Evolutionary conservation across 2,888 invertebrate species (phyloP).

Genomic region (Oxystoma pomonae): DNA sequence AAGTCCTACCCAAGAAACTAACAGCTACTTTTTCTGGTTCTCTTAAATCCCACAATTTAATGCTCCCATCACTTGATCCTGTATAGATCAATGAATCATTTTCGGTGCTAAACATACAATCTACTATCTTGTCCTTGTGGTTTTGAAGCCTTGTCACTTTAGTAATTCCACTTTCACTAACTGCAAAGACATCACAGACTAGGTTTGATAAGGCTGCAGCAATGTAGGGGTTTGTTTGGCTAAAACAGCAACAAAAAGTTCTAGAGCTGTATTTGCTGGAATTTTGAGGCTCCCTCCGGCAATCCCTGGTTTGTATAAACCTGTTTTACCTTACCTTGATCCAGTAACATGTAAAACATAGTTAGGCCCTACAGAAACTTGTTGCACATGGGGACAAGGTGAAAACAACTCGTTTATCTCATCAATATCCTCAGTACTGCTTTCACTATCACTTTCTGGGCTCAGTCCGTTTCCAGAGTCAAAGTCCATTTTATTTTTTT

Average conservation of each 20-base stretch:
- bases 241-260: conserved; percentile 28
- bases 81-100: conserved; percentile 58
- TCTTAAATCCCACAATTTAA: conserved; percentile 63
- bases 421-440: conserved; percentile 11
- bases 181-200: conserved; percentile 50
- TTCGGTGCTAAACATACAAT: conserved; percentile 56
- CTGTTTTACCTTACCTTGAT: conserved; percentile 19
- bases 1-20: conserved; percentile 26
- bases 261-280: too few species aligned
- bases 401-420: conserved; percentile 19
- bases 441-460: conserved; percentile 4
- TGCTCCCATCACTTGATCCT: conserved; percentile 53
- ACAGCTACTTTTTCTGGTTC: conserved; percentile 44
- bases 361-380: conserved; percentile 12
- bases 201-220: conserved; percentile 51
- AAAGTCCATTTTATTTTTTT: conserved; percentile 11
- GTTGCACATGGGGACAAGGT: conserved; percentile 10
- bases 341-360: conserved; percentile 22
- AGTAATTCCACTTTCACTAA: conserved; percentile 44
- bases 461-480: conserved; percentile 2
- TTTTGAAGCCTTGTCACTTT: conserved; percentile 46
- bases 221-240: conserved; percentile 46
- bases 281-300: too few species aligned
- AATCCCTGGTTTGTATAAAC: too few species aligned
- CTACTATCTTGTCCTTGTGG: conserved; percentile 51